Evolutionary conservation across 2,888 invertebrate genomes (phyloP).

Genomic region (Aphodius sticticus): DNA sequence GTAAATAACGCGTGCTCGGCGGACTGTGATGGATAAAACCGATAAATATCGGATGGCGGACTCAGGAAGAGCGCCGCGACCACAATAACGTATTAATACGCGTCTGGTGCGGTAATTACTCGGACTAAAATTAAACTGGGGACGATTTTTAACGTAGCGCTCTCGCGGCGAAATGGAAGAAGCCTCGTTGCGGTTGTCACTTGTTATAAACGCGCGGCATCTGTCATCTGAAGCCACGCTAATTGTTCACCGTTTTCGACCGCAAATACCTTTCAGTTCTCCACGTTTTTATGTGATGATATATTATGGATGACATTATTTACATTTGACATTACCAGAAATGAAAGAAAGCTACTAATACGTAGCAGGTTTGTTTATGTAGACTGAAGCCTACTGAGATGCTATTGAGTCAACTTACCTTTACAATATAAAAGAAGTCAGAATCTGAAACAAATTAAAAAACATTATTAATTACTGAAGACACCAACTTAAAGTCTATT

Average conservation of each 20-base stretch:
- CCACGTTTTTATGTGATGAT: neutral
- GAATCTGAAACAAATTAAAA: neutral
- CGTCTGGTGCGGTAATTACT: conserved; percentile 4
- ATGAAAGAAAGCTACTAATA: too few relatives aligned
- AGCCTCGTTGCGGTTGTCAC: neutral
- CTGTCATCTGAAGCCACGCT: neutral
- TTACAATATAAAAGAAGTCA: neutral
- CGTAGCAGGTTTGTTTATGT: too few relatives aligned
- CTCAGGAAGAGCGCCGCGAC: neutral
- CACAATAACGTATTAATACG: neutral
- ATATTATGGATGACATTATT: neutral
- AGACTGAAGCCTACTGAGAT: neutral
- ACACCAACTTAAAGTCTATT: too few relatives aligned
- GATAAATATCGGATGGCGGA: neutral
- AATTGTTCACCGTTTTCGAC: neutral
- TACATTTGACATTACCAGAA: too few relatives aligned
- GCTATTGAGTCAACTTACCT: neutral
- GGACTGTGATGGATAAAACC: neutral
- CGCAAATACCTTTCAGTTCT: neutral
- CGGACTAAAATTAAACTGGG: conserved; percentile 11
- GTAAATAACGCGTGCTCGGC: neutral
- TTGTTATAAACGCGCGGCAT: neutral
- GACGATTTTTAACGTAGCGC: neutral
- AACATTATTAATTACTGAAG: too few relatives aligned
- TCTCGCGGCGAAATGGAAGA: neutral